Evolutionary conservation across 2,113 vertebrate genomes (phyloP), one percentile per base, ranked within the genome.

Genomic region (Gyps fulvus): DNA sequence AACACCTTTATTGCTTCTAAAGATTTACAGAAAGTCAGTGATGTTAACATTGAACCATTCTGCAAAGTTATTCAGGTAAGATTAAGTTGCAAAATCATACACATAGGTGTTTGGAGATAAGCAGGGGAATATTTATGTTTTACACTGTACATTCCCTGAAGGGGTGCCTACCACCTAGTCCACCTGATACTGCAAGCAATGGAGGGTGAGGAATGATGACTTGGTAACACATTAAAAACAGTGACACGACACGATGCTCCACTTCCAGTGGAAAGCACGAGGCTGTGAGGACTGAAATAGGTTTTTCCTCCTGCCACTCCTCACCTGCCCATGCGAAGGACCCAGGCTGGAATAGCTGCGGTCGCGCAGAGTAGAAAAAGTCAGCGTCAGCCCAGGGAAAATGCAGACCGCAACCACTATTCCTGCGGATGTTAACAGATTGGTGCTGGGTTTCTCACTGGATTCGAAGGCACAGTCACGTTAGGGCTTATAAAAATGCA

Each of bases 211-310:
- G 80, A 93, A 65, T 15, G 80, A 89, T 69, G 45, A 89, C 79
- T 65, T 77, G 58, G 58, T 87, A 81, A 73, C 72, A 52, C 80
- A 34, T 38, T 72, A 70, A 86, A 79, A 93, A 57, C 67, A 57
- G 40, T 1, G 1, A 38, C 58, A 31, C 1, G 7, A 72, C 31
- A 57, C 0, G 1, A 61, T 0, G 6, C 19, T 87, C 72, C 72
- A 43, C 27, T 96, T 97, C 93, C 79, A 86, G 54, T 26, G 49
- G 55, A 85, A 67, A 83, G 62, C 83, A 90, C 72, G n/a, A 13
- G 54, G 23, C 23, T 73, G 25, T 42, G 54, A 86, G 63, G 76
- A 73, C 26, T 52, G 40, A 86, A 86, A 93, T 52, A 90, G 50
- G 9, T 36, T 86, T 92, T 86, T 61, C 40, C 59, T 89, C 19